Evolutionary conservation across 2,113 vertebrate species (phyloP).

Genomic region (Passer domesticus): DNA sequence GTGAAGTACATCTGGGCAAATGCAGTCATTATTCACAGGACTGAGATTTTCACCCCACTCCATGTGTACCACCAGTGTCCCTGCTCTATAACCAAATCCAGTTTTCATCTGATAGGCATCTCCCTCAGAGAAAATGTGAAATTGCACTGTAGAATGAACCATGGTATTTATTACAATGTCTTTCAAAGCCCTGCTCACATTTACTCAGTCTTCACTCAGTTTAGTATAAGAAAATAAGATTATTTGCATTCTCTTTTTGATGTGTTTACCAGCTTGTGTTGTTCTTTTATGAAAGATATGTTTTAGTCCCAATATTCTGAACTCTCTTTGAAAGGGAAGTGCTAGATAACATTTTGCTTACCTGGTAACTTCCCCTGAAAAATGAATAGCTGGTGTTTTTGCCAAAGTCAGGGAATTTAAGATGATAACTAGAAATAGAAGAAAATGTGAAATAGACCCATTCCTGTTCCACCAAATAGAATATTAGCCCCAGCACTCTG

Average conservation of each 20-base stretch:
- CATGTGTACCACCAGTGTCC: neutral
- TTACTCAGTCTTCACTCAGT: neutral
- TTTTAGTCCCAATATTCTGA: neutral
- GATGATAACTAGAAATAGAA: neutral
- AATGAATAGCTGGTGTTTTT: slow-evolving; percentile 2
- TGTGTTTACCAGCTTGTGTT: neutral
- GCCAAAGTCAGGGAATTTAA: neutral
- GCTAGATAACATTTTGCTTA: slow-evolving; percentile 4
- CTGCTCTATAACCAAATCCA: neutral
- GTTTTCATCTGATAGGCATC: neutral
- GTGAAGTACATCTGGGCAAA: neutral
- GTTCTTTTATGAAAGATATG: neutral
- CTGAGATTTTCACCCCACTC: neutral
- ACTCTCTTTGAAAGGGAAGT: neutral
- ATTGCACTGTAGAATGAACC: neutral
- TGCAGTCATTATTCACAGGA: neutral
- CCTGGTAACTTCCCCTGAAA: neutral
- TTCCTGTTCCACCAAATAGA: neutral
- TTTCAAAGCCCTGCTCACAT: neutral
- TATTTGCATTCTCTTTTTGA: neutral
- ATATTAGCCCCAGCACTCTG: neutral
- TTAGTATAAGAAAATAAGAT: neutral
- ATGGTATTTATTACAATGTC: neutral
- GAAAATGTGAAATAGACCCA: neutral
- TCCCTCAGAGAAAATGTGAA: neutral